These are phyloP conservation scores for Actenoides hombroni DNA, from an alignment of 2,113 vertebrate genomes.

Conservation along the genomic window DNA sequence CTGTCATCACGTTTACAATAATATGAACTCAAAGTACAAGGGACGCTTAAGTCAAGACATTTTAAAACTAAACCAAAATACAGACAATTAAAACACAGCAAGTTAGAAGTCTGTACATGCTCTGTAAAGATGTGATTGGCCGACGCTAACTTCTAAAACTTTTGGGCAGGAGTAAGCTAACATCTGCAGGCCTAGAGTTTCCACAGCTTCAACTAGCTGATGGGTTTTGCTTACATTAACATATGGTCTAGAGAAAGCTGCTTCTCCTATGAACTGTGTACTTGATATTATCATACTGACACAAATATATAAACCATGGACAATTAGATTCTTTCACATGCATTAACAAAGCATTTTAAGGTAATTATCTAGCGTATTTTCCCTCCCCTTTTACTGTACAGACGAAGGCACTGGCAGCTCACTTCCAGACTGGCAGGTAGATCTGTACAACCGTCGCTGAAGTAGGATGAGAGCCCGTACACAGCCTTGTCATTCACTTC, in stretches of 20 bases:
- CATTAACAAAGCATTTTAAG: not conserved
- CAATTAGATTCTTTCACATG: not conserved
- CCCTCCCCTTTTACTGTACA: not conserved
- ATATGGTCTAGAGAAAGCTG: not conserved
- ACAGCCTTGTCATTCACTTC: not conserved
- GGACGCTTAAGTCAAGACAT: not conserved
- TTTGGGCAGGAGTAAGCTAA: not conserved
- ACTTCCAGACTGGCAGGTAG: not conserved
- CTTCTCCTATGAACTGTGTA: not conserved
- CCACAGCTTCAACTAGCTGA: not conserved
- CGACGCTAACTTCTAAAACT: constrained; percentile 24
- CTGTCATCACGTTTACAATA: not conserved
- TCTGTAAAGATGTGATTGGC: not conserved
- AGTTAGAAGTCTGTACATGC: not conserved
- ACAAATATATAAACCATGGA: not conserved
- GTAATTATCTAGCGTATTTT: not conserved
- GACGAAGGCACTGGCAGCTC: not conserved
- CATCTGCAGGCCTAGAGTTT: not conserved
- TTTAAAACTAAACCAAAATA: constrained; percentile 22
- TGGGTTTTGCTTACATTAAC: constrained; percentile 1
- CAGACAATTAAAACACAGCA: not conserved
- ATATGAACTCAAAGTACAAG: not conserved
- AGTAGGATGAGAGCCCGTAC: not conserved
- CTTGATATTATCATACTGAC: not conserved
- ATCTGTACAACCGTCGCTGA: not conserved